These are phyloP conservation scores for Sialia sialis DNA, from an alignment of 2,113 vertebrate species.

Conservation along the genomic window DNA sequence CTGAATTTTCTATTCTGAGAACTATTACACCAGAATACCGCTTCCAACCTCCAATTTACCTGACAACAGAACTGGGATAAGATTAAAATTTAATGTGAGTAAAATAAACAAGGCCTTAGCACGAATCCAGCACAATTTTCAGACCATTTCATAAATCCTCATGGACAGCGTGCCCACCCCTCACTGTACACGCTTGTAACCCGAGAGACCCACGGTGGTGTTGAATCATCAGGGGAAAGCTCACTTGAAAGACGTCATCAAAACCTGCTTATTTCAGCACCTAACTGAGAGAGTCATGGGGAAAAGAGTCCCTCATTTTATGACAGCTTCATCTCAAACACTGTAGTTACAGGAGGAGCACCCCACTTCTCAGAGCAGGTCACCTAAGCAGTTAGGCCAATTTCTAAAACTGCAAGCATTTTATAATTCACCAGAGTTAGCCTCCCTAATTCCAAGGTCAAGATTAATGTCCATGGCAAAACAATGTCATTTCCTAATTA, in stretches of 20 bases:
- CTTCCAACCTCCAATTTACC: not conserved
- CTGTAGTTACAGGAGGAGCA: not conserved
- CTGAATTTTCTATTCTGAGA: not conserved
- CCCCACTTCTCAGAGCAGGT: not conserved
- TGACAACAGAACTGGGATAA: not conserved
- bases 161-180: fast-evolving
- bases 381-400: not conserved
- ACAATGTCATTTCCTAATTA: not conserved
- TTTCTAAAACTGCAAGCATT: not conserved
- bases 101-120: not conserved
- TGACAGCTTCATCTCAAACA: not conserved
- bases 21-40: not conserved
- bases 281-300: fast-evolving
- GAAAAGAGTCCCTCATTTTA: not conserved
- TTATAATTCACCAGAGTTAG: not conserved
- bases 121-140: fast-evolving
- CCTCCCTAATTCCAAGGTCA: not conserved
- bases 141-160: fast-evolving
- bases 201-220: not conserved
- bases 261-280: not conserved
- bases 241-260: not conserved
- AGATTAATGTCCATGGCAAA: not conserved
- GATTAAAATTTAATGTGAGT: not conserved
- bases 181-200: fast-evolving
- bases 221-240: not conserved